Base-by-base conservation (phyloP, 2,797 vertebrate species). In the Trichosurus vulpecula region DNA sequence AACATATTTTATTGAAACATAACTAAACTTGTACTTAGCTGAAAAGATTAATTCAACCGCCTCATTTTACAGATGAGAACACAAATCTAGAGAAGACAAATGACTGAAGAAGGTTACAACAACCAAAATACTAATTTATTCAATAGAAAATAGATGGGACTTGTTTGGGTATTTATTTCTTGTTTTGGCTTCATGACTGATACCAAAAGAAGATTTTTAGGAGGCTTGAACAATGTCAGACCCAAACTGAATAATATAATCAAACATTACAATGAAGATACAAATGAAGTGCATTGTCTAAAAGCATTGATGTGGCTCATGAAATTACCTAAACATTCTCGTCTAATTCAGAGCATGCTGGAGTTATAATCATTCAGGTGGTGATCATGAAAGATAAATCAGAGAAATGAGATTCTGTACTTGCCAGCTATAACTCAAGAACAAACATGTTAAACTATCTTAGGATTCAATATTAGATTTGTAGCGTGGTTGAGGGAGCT, bases 311-410 rank as follows among this genome's bases (percentile, higher is more conserved):
- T 53, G 25, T 54, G 57, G 95, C 81, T 66, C 93, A 96, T 93
- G 92, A 97, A 96, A 96, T 97, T 95, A 96, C 93, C 81, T 35
- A 52, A 96, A 47, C 94, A 95, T 96, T 97, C 94, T 92, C 96
- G 13, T 95, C 95, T 97, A 97, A 98, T 97, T 97, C 93, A 94
- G 92, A 97, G 94, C 94, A 96, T 93, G 58, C 96, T 95, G 96
- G 96, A 92, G 95, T 53, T 95, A 47, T 93, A 95, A 97, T 96
- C 93, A 96, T 47, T 97, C 94, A 96, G 90, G 94, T 94, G 53
- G 52, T 94, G 93, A 96, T 96, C 93, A 93, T 57, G 95, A 94
- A 74, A 96, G 95, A 91, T 90, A 94, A 97, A 97, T 97, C 91
- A 96, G 94, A 96, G 95, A 97, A 97, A 96, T 95, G 96, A 16